Base-by-base conservation (phyloP, 2,888 invertebrate species). In the Acheta domesticus region DNA sequence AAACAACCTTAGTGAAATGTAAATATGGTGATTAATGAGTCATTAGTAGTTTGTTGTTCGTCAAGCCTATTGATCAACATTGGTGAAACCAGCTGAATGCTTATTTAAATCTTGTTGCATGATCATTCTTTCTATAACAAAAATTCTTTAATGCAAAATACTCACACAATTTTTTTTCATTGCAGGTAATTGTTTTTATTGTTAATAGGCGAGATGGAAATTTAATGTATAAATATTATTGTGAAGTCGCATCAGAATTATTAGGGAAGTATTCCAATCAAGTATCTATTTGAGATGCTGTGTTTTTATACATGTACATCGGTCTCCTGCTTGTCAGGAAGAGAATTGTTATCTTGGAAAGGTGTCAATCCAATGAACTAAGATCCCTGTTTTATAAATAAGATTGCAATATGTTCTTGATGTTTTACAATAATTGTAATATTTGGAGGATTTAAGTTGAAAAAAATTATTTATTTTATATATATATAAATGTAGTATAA, bases 161-260 rank as follows among this genome's bases (percentile, higher is more conserved):
- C 36, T 36, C 36, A 36, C 36, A 0, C 36, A 36, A 36, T 36
- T 36, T 36, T 62, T n/a, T 62, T n/a, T 62, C 62, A 12, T 62
- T 62, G n/a, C 62, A 62, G 62, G 62, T 62, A 62, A 62, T 62
- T 62, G 62, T 62, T 62, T 62, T 62, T 62, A 62, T 62, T 62
- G 62, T 62, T 62, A 62, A 62, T 62, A 62, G 16, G 16, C 5
- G 16, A 62, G n/a, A 36, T 4, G 62, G n/a, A 62, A 62, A 19
- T n/a, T 19, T 62, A 19, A 62, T 62, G 62, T 62, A 62, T 62
- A 62, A 62, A 62, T 62, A 62, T 62, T 62, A 62, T 62, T 62
- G 62, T 19, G 62, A 62, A 62, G 62, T 19, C 14, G 14, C 62
- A 62, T 62, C 62, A 62, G n/a, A 62, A 19, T 19, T 62, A 62